Percentiles rank a stretch among this genome's conserved stretches.
These are phyloP conservation scores for Holocentrus rufus DNA, from an alignment of 2,797 vertebrate species.

Conservation along the genomic window DNA sequence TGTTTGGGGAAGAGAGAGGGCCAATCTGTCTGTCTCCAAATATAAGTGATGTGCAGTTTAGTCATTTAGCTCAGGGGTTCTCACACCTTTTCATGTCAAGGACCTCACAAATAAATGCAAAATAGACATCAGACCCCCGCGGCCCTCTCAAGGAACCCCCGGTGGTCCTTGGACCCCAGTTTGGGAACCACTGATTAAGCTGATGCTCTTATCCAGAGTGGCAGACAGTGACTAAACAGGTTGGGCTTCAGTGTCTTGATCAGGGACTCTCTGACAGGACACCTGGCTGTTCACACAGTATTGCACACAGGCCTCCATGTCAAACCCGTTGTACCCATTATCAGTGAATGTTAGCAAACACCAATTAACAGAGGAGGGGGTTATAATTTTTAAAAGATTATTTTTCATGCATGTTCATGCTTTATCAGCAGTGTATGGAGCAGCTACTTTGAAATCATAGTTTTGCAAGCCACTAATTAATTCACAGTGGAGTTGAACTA, in stretches of 20 bases:
- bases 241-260: slow-evolving; percentile 50
- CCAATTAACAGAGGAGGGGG: slow-evolving; percentile 17
- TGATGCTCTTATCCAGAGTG: slow-evolving; percentile 24
- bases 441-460: no score
- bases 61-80: slow-evolving; percentile 32
- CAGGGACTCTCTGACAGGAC: slow-evolving; percentile 23
- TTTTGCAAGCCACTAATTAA: no score
- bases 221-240: slow-evolving; percentile 33
- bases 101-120: no score
- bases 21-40: slow-evolving; percentile 23
- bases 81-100: no score
- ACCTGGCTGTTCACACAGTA: slow-evolving; percentile 10
- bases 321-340: slow-evolving; percentile 19
- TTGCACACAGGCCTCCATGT: slow-evolving; percentile 3
- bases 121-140: no score
- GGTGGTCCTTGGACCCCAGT: no score
- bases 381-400: no score
- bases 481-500: no score
- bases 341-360: slow-evolving; percentile 23
- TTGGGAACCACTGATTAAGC: no score
- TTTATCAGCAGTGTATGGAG: neutral
- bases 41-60: slow-evolving; percentile 39
- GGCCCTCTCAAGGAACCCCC: no score
- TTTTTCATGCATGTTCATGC: neutral
- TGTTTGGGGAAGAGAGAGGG: slow-evolving; percentile 27